Conservation (phyloP, 2,888 invertebrate genomes). For the Halictus ligatus region DNA sequence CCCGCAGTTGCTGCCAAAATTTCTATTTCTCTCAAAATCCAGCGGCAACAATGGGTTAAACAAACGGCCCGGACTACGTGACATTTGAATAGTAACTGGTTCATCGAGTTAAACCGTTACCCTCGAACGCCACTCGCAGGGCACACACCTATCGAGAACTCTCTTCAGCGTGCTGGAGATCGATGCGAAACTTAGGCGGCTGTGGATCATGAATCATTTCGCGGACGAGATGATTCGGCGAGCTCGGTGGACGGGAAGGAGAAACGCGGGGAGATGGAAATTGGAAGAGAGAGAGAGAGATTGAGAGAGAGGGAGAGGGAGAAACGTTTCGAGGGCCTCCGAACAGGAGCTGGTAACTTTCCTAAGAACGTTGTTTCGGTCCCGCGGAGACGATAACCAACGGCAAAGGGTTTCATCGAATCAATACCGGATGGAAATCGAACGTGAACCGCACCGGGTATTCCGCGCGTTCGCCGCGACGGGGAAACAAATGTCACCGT, state of each 20-base stretch:
- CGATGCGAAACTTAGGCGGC: not conserved
- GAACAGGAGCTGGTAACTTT: not conserved
- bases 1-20: too few relatives aligned
- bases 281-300: not conserved
- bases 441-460: constrained; percentile 35
- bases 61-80: not conserved
- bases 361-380: not conserved
- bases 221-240: not conserved
- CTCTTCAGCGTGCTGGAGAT: not conserved
- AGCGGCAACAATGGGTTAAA: not conserved
- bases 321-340: not conserved
- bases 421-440: constrained; percentile 59
- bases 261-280: not conserved
- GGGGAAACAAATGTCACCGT: constrained; percentile 35
- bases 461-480: constrained; percentile 40
- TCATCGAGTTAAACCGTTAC: not conserved
- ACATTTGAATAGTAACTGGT: not conserved
- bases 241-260: not conserved
- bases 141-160: not conserved
- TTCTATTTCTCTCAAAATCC: not conserved
- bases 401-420: constrained; percentile 23
- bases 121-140: not conserved
- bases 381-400: not conserved
- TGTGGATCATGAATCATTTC: not conserved
- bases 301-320: not conserved